Conservation (phyloP, 1,140 invertebrate genomes). For the Rhyacophila brunnea region DNA sequence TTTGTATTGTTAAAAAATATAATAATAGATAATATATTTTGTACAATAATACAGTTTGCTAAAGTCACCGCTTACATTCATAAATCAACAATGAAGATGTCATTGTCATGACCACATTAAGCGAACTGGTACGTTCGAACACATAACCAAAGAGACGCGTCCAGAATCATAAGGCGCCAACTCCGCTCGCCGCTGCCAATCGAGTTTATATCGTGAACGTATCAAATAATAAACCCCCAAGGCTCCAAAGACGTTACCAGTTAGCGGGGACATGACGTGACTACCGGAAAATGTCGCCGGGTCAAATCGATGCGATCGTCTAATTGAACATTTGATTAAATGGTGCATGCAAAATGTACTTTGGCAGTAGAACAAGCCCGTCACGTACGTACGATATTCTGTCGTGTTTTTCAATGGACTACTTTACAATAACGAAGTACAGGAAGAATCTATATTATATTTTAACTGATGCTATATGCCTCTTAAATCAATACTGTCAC, state of each 20-base stretch:
- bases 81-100: conserved; percentile 8
- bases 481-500: too few relatives aligned
- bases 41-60: too few relatives aligned
- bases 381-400: neutral
- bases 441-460: too few relatives aligned
- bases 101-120: conserved; percentile 4
- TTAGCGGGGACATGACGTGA: neutral
- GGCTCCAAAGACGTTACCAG: neutral
- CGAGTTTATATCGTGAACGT: neutral
- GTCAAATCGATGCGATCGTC: neutral
- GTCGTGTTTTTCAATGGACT: too few relatives aligned
- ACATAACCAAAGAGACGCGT: neutral
- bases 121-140: neutral
- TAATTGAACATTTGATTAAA: conserved; percentile 9
- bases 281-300: neutral
- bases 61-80: neutral
- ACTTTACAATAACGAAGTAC: too few relatives aligned
- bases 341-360: conserved; percentile 1
- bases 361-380: neutral
- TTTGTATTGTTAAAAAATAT: too few relatives aligned
- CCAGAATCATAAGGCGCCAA: neutral
- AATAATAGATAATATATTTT: too few relatives aligned
- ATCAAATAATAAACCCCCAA: neutral
- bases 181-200: neutral
- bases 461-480: too few relatives aligned